These are phyloP conservation scores for Caerostris darwini DNA, from an alignment of 1,140 invertebrate genomes.

Conservation along the genomic window DNA sequence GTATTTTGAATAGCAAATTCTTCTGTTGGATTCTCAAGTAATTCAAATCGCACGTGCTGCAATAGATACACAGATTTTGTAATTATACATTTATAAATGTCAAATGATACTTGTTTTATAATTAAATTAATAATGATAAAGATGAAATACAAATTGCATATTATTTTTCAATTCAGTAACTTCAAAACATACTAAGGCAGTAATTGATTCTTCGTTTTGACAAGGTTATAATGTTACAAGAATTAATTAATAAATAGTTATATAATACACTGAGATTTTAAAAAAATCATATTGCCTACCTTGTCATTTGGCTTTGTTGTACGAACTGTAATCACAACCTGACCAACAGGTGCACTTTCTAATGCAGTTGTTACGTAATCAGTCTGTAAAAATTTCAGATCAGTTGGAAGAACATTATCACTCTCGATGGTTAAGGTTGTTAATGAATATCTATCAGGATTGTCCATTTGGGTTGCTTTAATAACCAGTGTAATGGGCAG, in stretches of 20 bases:
- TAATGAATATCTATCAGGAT: constrained; percentile 92
- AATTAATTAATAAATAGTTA: not conserved
- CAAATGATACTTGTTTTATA: too few species aligned
- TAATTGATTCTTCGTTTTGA: too few species aligned
- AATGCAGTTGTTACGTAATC: constrained; percentile 88
- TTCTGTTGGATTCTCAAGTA: constrained; percentile 72
- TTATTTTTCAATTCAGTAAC: too few species aligned
- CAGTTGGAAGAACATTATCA: constrained; percentile 82
- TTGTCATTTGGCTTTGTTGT: constrained; percentile 83
- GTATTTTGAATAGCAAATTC: constrained; percentile 78
- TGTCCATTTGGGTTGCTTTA: constrained; percentile 92
- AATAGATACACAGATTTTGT: not conserved
- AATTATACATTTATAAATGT: too few species aligned
- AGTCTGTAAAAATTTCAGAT: constrained; percentile 87
- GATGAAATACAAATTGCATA: too few species aligned
- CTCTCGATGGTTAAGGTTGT: constrained; percentile 88
- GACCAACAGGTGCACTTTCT: constrained; percentile 86
- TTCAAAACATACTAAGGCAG: too few species aligned
- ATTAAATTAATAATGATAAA: too few species aligned
- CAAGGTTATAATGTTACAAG: too few species aligned
- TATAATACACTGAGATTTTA: not conserved
- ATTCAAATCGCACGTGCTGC: constrained; percentile 73
- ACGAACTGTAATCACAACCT: constrained; percentile 85
- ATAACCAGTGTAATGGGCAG: constrained; percentile 90
- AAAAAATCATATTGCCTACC: constrained; percentile 81